Evolutionary conservation across 2,888 invertebrate genomes (phyloP).

Genomic region (Rhaphigaster nebulosa): DNA sequence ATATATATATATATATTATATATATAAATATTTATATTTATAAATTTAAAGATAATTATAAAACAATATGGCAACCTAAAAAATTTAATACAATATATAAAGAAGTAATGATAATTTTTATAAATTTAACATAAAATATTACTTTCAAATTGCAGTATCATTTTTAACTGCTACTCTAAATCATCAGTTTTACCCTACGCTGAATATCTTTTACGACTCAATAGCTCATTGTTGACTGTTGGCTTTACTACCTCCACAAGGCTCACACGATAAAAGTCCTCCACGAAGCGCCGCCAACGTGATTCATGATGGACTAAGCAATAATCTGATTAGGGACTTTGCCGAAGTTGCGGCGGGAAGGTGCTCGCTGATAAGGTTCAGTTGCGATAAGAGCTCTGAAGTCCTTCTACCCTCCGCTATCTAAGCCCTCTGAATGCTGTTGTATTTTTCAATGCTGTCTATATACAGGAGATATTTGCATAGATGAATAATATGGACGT

Average conservation of each 20-base stretch:
- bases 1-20: too few species aligned
- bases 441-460: constrained; percentile 2
- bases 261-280: not conserved
- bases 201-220: not conserved
- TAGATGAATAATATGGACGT: not conserved
- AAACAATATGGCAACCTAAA: too few species aligned
- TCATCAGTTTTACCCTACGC: too few species aligned
- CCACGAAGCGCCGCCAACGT: not conserved
- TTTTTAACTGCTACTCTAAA: too few species aligned
- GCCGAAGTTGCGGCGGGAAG: not conserved
- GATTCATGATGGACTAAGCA: constrained; percentile 44
- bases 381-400: not conserved
- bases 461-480: not conserved
- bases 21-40: too few species aligned
- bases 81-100: too few species aligned
- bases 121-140: too few species aligned
- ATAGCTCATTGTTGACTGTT: not conserved
- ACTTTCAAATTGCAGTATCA: too few species aligned
- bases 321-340: constrained; percentile 43
- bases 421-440: not conserved
- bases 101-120: too few species aligned
- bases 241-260: not conserved
- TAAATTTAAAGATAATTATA: too few species aligned
- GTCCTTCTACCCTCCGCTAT: not conserved
- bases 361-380: not conserved